Conservation (phyloP, 1,140 invertebrate genomes). For the Trachymyrmex septentrionalis region DNA sequence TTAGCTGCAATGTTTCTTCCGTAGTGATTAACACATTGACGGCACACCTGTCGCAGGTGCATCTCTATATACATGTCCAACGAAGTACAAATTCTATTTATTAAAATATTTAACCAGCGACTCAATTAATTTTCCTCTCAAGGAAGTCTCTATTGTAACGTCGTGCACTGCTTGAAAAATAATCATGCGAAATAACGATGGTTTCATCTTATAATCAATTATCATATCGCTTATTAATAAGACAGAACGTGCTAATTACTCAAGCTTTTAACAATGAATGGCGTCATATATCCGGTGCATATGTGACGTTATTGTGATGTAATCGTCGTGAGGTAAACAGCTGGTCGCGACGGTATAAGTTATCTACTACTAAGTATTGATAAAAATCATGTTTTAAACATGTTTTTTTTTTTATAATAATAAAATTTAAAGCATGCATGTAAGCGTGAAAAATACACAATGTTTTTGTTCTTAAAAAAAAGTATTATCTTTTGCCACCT, state of each 20-base stretch:
- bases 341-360: not conserved
- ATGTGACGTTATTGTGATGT: not conserved
- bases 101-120: not conserved
- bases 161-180: not conserved
- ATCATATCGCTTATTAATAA: not conserved
- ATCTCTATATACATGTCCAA: not conserved
- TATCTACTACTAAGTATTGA: not conserved
- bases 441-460: too few relatives aligned
- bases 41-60: not conserved
- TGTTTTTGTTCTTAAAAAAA: too few relatives aligned
- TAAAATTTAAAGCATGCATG: too few relatives aligned
- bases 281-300: not conserved
- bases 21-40: too few relatives aligned
- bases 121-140: not conserved
- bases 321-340: constrained; percentile 16
- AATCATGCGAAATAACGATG: not conserved
- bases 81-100: not conserved
- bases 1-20: too few relatives aligned
- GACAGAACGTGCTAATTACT: not conserved
- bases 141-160: not conserved
- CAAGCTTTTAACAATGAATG: not conserved
- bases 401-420: too few relatives aligned
- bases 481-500: too few relatives aligned
- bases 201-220: not conserved
- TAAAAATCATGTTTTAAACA: too few relatives aligned